Evolutionary conservation across 2,113 vertebrate species (phyloP).

Genomic region (Colaptes auratus): DNA sequence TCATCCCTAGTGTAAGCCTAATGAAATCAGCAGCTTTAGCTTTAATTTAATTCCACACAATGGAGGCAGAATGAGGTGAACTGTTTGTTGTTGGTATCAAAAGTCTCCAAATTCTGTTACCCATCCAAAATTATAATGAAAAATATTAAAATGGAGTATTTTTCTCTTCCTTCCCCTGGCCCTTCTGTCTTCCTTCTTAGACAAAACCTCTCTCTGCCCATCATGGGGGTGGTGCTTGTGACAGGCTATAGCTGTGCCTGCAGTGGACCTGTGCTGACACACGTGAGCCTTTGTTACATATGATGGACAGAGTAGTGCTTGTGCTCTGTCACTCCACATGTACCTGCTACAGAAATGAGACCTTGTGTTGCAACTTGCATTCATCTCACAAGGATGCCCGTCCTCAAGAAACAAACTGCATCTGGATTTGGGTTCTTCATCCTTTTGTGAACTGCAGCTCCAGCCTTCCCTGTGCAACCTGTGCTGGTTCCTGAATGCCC

Average conservation of each 20-base stretch:
- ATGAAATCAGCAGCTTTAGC: neutral
- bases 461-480: neutral
- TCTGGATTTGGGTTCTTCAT: neutral
- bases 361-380: neutral
- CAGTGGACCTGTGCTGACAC: neutral
- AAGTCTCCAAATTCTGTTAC: neutral
- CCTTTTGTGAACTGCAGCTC: neutral
- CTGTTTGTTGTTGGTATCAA: neutral
- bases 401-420: neutral
- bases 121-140: neutral
- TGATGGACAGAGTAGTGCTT: neutral
- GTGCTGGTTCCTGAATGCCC: neutral
- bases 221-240: neutral
- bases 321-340: accelerated
- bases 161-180: neutral
- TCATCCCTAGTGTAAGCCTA: neutral
- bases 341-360: neutral
- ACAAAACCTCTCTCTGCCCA: neutral
- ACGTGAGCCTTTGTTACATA: accelerated
- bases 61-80: neutral
- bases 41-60: neutral
- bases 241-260: neutral
- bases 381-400: neutral
- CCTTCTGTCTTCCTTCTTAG: neutral
- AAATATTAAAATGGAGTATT: neutral